Conservation (phyloP, 2,113 vertebrate genomes). For the Oophaga pumilio region DNA sequence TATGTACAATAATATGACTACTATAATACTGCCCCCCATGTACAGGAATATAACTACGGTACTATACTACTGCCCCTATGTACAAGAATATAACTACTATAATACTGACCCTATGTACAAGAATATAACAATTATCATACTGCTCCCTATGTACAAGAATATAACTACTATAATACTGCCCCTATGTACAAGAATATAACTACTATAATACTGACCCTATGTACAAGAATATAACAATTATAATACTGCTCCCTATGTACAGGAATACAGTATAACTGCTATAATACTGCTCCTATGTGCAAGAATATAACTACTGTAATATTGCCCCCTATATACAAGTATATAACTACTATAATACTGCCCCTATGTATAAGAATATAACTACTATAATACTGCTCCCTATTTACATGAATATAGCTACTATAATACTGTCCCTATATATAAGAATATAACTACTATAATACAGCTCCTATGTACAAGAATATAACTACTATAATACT, state of each 20-base stretch:
- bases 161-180: background rate
- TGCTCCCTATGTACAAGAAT: background rate
- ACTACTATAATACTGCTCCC: background rate
- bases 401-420: background rate
- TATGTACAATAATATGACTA: background rate
- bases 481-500: background rate
- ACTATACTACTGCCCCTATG: background rate
- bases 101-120: background rate
- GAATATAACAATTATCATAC: background rate
- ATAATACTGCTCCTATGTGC: background rate
- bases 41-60: background rate
- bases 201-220: slow-evolving; percentile 9
- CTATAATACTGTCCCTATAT: background rate
- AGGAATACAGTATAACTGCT: slow-evolving; percentile 1
- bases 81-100: background rate
- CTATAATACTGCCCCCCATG: background rate
- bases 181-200: background rate
- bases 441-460: background rate
- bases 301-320: slow-evolving; percentile 1
- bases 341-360: slow-evolving; percentile 18
- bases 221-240: slow-evolving; percentile 1
- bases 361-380: background rate
- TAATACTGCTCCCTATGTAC: background rate
- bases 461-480: background rate
- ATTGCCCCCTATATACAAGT: background rate